Conservation (phyloP, 2,113 vertebrate species). For the Hipposideros armiger region DNA sequence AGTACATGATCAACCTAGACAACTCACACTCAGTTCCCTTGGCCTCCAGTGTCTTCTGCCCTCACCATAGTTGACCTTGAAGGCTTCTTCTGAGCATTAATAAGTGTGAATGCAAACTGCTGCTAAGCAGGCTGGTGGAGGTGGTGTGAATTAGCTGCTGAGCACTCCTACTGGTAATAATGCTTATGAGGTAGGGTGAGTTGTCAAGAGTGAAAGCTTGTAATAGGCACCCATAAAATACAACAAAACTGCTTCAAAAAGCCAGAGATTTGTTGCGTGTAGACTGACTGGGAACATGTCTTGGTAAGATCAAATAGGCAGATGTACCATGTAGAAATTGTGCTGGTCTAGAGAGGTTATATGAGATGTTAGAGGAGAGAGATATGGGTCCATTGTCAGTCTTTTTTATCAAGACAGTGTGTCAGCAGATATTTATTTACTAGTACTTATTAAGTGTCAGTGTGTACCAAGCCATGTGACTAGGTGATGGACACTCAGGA, state of each 20-base stretch:
- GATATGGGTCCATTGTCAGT: too few species aligned
- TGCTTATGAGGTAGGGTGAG: not conserved
- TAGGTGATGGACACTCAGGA: not conserved
- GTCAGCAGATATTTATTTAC: not conserved
- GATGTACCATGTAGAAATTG: not conserved
- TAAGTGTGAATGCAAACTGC: not conserved
- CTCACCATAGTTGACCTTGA: not conserved
- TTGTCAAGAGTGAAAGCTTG: not conserved
- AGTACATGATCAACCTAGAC: not conserved
- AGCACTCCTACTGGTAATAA: not conserved
- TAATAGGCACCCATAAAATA: not conserved
- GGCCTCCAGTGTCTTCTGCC: not conserved
- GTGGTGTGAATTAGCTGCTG: too few species aligned
- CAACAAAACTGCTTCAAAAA: not conserved
- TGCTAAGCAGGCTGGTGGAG: not conserved
- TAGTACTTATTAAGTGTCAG: not conserved
- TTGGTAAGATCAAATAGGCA: not conserved
- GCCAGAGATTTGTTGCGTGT: not conserved
- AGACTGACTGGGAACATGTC: not conserved
- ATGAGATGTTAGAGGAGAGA: not conserved
- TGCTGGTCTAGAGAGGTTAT: not conserved
- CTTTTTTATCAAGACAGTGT: not conserved
- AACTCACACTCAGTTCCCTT: not conserved
- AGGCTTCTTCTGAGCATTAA: not conserved
- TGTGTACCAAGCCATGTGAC: not conserved